phyloP scores from a whole-genome alignment of 2,113 vertebrate species.

The Henicopernis longicauda region DNA sequence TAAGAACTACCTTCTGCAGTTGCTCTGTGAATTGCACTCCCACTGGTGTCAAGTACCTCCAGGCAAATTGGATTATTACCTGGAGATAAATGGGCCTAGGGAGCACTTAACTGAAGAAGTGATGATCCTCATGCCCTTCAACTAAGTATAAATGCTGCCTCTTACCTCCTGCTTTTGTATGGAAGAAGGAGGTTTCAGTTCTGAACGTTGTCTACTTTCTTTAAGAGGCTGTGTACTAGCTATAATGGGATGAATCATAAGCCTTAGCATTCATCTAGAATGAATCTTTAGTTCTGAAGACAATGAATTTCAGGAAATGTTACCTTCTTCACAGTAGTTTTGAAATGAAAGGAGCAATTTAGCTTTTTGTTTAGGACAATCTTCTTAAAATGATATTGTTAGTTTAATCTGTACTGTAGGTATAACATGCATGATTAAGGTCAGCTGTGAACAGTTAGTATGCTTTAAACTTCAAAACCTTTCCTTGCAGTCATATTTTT shows the following conservation, averaged over 20 bases:
- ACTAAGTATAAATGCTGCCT: not conserved
- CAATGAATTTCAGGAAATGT: not conserved
- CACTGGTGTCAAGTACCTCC: not conserved
- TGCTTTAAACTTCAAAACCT: not conserved
- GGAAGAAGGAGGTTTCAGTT: not conserved
- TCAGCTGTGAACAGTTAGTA: not conserved
- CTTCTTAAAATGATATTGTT: not conserved
- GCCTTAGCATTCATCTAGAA: not conserved
- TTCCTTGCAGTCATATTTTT: not conserved
- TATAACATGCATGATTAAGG: not conserved
- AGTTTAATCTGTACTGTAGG: not conserved
- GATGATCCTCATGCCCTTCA: not conserved
- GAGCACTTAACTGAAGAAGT: slow-evolving; percentile 19
- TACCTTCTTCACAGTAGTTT: not conserved
- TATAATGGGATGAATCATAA: not conserved
- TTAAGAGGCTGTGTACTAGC: not conserved
- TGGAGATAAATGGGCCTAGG: slow-evolving; percentile 30
- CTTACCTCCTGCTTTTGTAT: too few species aligned
- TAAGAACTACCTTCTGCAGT: not conserved
- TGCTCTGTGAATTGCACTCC: slow-evolving; percentile 14
- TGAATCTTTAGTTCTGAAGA: not conserved
- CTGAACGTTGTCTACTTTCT: not conserved
- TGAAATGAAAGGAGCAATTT: not conserved
- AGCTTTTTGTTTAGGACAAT: not conserved
- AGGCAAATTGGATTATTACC: slow-evolving; percentile 34